phyloP scores from a whole-genome alignment of 2,888 invertebrate genomes.

The Melanophora roralis region DNA sequence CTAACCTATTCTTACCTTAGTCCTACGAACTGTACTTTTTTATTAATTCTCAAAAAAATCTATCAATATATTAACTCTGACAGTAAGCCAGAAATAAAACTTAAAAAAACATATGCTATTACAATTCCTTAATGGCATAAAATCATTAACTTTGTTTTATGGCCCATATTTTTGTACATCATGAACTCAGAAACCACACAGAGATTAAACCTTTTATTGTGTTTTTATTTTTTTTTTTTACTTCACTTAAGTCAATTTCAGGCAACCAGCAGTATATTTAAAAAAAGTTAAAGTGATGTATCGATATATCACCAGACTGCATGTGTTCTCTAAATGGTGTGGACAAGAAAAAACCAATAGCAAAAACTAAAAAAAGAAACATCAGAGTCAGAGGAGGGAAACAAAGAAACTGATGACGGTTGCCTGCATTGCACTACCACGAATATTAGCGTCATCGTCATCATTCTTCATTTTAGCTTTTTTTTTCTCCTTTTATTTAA shows the following conservation, averaged over 20 bases:
- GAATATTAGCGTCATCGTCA: constrained; percentile 37
- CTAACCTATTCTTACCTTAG: too few species aligned
- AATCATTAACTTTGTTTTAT: constrained; percentile 59
- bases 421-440: constrained; percentile 23
- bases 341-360: neutral
- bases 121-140: constrained; percentile 60
- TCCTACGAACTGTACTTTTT: too few species aligned
- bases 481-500: neutral
- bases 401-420: constrained; percentile 13
- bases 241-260: neutral
- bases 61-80: constrained; percentile 8
- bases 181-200: constrained; percentile 45
- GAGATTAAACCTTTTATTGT: neutral
- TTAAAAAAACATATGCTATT: constrained; percentile 4
- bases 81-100: neutral
- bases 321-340: constrained; percentile 44
- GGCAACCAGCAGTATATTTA: constrained; percentile 25
- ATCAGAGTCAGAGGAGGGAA: neutral
- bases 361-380: neutral
- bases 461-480: constrained; percentile 14
- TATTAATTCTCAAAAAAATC: neutral
- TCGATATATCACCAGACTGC: constrained; percentile 56
- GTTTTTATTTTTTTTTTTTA: neutral
- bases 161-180: constrained; percentile 53
- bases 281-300: constrained; percentile 41